Percentiles rank a stretch among this genome's conserved stretches.
These are phyloP conservation scores for Anhinga anhinga DNA, from an alignment of 2,113 vertebrate genomes.

Conservation along the genomic window DNA sequence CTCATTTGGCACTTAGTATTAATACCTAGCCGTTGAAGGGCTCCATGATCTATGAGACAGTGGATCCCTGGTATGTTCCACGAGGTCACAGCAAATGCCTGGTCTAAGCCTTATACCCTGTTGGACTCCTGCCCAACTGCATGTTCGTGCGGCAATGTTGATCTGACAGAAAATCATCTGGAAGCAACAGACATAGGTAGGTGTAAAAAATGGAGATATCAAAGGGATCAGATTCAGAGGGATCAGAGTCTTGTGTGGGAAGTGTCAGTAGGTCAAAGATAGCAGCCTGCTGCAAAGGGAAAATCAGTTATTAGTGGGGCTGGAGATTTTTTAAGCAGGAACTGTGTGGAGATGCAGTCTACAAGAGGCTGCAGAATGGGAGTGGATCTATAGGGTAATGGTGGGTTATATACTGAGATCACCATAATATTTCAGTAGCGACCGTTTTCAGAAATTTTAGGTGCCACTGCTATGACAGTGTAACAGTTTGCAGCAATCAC, in stretches of 20 bases:
- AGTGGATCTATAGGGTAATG: background rate
- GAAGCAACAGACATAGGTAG: background rate
- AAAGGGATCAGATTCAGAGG: background rate
- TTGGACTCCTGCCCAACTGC: background rate
- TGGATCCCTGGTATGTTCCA: background rate
- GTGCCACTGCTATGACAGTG: background rate
- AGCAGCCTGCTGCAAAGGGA: background rate
- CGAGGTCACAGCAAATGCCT: background rate
- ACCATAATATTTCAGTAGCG: background rate
- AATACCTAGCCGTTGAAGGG: background rate
- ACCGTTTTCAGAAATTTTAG: background rate
- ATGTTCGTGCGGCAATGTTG: background rate
- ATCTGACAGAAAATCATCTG: background rate
- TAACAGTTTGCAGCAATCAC: background rate
- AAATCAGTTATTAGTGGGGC: background rate
- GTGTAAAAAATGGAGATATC: background rate
- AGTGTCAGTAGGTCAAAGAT: background rate
- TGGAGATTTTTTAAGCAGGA: background rate
- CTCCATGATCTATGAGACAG: background rate
- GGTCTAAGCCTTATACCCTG: accelerated
- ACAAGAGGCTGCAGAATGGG: background rate
- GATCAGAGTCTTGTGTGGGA: background rate
- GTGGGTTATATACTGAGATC: background rate
- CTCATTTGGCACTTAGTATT: background rate
- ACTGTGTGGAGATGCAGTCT: background rate